Conservation (phyloP, 64 coral and sea anemone species). For the Hydrozoanthus tunicans region DNA sequence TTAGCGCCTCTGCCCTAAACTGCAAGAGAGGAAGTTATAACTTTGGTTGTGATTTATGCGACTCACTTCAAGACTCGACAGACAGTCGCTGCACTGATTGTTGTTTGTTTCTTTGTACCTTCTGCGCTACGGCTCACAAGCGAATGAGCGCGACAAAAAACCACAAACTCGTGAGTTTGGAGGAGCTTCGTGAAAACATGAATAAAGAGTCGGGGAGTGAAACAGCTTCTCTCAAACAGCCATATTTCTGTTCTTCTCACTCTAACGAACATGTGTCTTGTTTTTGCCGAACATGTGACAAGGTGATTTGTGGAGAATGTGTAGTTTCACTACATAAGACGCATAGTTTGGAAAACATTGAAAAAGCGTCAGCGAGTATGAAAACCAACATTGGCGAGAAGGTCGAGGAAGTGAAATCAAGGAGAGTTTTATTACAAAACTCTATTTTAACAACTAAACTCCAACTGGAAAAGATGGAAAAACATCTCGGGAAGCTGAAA, state of each 20-base stretch:
- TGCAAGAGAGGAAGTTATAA: not conserved
- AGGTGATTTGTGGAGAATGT: constrained; percentile 55
- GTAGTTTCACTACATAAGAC: constrained; percentile 10
- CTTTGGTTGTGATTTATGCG: constrained; percentile 69
- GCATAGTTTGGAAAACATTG: constrained; percentile 21
- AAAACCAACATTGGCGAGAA: constrained; percentile 58
- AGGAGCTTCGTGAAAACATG: constrained; percentile 46
- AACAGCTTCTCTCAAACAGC: not conserved
- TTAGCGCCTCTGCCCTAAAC: constrained; percentile 56
- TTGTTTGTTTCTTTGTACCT: constrained; percentile 59
- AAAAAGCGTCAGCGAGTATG: constrained; percentile 17
- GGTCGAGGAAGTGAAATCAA: constrained; percentile 55
- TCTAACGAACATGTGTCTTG: constrained; percentile 46
- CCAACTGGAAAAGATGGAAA: constrained; percentile 53
- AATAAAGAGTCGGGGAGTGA: not conserved
- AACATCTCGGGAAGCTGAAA: constrained; percentile 28
- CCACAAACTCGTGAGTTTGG: constrained; percentile 53
- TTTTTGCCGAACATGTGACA: constrained; percentile 63
- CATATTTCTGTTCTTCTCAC: constrained; percentile 61
- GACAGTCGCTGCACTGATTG: constrained; percentile 68
- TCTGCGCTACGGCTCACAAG: constrained; percentile 72
- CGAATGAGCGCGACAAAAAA: constrained; percentile 72
- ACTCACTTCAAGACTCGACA: constrained; percentile 52
- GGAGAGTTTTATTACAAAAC: constrained; percentile 27
- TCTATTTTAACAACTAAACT: constrained; percentile 1